These are phyloP conservation scores for Mystacides longicornis DNA, from an alignment of 2,888 invertebrate genomes.

Conservation along the genomic window DNA sequence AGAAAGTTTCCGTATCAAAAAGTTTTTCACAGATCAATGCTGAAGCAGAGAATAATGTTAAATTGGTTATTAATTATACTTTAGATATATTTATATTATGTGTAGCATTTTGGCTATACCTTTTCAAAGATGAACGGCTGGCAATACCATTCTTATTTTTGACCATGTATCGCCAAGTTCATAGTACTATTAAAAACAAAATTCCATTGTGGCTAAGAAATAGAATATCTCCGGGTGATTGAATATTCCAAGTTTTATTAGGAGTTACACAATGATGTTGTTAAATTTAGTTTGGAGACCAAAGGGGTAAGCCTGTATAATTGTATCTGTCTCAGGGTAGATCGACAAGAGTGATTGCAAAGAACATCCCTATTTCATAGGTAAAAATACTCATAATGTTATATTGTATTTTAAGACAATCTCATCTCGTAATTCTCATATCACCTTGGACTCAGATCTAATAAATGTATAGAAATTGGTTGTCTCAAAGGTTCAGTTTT, in stretches of 20 bases:
- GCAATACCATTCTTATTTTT: slow-evolving; percentile 72
- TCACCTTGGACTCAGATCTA: no score
- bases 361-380: no score
- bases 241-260: slow-evolving; percentile 2
- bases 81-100: slow-evolving; percentile 68
- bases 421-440: no score
- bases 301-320: no score
- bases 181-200: slow-evolving; percentile 54
- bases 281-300: no score
- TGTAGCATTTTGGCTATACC: slow-evolving; percentile 73
- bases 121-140: slow-evolving; percentile 71
- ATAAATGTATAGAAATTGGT: no score
- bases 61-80: slow-evolving; percentile 61
- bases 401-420: no score
- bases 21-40: slow-evolving; percentile 41
- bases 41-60: slow-evolving; percentile 59
- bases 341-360: no score
- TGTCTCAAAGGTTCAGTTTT: no score
- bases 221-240: slow-evolving; percentile 13
- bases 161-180: slow-evolving; percentile 69
- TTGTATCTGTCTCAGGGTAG: no score
- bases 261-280: background rate
- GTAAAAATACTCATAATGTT: no score
- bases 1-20: slow-evolving; percentile 22
- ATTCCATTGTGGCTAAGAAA: slow-evolving; percentile 50